Evolutionary conservation across 2,113 vertebrate species (phyloP).

Genomic region (Beaufortia kweichowensis): DNA sequence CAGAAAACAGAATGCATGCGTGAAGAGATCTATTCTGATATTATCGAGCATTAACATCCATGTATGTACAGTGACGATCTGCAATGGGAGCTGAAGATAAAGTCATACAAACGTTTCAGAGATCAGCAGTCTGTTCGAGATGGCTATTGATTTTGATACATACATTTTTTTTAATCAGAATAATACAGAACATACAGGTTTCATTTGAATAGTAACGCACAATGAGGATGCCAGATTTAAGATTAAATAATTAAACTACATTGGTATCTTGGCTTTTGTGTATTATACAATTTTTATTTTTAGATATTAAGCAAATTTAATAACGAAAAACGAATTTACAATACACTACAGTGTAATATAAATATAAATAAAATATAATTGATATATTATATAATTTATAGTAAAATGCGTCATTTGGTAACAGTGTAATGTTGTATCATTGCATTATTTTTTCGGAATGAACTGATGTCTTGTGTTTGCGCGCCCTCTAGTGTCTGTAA

Average conservation of each 20-base stretch:
- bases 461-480: neutral
- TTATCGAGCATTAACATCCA: neutral
- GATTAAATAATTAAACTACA: too few species aligned
- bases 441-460: neutral
- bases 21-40: neutral
- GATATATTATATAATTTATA: neutral
- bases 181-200: too few species aligned
- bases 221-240: too few species aligned
- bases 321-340: neutral
- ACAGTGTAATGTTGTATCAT: too few species aligned
- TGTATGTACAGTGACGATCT: neutral
- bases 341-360: neutral
- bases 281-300: too few species aligned
- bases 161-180: too few species aligned
- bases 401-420: neutral
- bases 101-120: too few species aligned
- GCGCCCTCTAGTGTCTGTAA: constrained; percentile 23
- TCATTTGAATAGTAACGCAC: too few species aligned
- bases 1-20: neutral
- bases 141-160: neutral
- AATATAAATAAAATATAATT: too few species aligned
- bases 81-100: neutral
- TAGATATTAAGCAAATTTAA: neutral
- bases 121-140: too few species aligned
- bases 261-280: too few species aligned